Conservation (phyloP, 2,888 invertebrate species). For the Trisateles emortualis region DNA sequence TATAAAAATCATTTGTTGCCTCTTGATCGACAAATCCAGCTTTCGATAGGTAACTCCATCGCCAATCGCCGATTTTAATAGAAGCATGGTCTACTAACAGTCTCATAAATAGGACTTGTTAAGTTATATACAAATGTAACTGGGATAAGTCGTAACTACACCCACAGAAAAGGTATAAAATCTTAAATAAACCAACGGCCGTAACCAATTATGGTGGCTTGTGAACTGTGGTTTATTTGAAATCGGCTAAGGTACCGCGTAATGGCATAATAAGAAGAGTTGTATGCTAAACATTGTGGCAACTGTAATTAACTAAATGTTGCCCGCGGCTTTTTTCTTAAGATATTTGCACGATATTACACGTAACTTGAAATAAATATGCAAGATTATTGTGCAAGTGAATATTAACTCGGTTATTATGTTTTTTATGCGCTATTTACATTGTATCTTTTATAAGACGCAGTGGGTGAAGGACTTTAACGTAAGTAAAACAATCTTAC, state of each 20-base stretch:
- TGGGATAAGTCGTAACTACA: background rate
- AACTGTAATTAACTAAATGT: too few relatives aligned
- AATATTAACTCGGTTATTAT: background rate
- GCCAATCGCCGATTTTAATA: background rate
- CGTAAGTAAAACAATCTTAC: background rate
- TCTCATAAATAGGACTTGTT: background rate
- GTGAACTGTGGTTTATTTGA: background rate
- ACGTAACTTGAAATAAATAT: background rate
- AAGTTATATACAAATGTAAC: background rate
- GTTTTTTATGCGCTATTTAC: background rate
- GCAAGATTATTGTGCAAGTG: background rate
- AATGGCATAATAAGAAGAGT: too few relatives aligned
- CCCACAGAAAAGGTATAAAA: background rate
- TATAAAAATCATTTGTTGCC: too few relatives aligned
- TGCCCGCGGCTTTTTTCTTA: too few relatives aligned
- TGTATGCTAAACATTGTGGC: too few relatives aligned
- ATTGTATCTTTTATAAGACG: background rate
- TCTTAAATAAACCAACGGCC: background rate
- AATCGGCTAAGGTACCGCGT: too few relatives aligned
- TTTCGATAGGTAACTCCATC: too few relatives aligned
- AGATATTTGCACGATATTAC: too few relatives aligned
- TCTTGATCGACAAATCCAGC: too few relatives aligned
- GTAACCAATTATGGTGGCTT: background rate
- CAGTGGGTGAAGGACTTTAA: background rate
- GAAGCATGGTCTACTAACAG: background rate